Evolutionary conservation across 2,888 invertebrate genomes (phyloP), one percentile per base, ranked within the genome.

Genomic region (Euplagia quadripunctaria): DNA sequence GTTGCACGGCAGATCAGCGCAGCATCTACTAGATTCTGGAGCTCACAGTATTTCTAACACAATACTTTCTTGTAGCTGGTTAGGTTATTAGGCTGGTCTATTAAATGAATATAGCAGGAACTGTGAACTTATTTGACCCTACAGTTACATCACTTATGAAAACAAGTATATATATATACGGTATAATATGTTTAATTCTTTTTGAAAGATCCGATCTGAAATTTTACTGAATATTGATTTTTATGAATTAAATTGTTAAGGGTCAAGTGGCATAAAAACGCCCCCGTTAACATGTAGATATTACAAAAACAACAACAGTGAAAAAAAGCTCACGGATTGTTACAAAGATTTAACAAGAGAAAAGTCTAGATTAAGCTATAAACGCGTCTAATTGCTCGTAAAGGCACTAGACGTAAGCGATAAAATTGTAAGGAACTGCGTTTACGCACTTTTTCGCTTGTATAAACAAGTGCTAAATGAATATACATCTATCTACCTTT

Each of bases 311-410:
- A 31, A 11, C 11, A 43, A 43, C 2, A 64, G 42, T 31, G n/a
- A 58, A 58, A 65, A 70, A 64, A 64, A 71, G n/a, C 70, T 65
- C n/a, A 71, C 43, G 31, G 51, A 76, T 74, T 64, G 58, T 79
- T 73, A 64, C 58, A 70, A 31, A 70, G 71, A 65, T 75, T 76
- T 75, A 68, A 79, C 72, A 73, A 77, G 64, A 72, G 67, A 31
- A 55, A 70, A 77, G 73, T 73, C 71, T 76, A 81, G 87, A 87
- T 87, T 84, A 84, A 72, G 79, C 81, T 86, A 88, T 89, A 88
- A 88, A 86, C 71, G 64, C 63, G 70, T 43, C 74, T 80, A 84
- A 86, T 83, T 86, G 84, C 81, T 85, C 84, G 81, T 85, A 82
- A 86, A 85, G 68, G 73, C 71, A 74, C 77, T 84, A 75, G 76